Evolutionary conservation across 2,113 vertebrate genomes (phyloP).

Genomic region (Nasalis larvatus): DNA sequence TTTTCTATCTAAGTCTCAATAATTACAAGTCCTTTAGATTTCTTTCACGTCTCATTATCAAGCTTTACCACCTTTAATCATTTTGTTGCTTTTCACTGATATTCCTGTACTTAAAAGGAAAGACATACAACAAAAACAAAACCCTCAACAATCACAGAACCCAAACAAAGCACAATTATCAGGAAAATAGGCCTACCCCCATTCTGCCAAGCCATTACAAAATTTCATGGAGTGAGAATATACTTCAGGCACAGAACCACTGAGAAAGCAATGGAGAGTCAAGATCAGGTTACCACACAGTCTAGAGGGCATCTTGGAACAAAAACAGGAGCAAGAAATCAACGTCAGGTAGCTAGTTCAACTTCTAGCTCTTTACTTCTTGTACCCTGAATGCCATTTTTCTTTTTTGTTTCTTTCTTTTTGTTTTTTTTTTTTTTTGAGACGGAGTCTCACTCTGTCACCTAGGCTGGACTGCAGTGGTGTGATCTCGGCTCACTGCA

Average conservation of each 20-base stretch:
- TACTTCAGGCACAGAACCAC: neutral
- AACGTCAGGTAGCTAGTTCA: neutral
- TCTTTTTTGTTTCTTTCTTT: no score
- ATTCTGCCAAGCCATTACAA: neutral
- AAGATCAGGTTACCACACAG: neutral
- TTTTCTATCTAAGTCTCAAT: neutral
- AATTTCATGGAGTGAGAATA: neutral
- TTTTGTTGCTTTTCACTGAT: neutral
- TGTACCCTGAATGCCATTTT: neutral
- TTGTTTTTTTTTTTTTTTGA: no score
- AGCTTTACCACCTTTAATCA: neutral
- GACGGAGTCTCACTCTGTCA: no score
- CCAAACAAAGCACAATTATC: neutral
- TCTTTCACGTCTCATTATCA: neutral
- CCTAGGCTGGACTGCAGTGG: no score
- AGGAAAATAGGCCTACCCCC: neutral
- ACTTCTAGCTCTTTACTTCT: neutral
- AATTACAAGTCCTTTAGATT: neutral
- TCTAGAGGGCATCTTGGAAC: neutral
- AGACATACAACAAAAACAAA: slow-evolving; percentile 1
- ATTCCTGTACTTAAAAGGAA: slow-evolving; percentile 4
- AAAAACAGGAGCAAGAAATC: neutral
- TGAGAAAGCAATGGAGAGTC: neutral
- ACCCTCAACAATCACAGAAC: neutral
- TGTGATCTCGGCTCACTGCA: no score